Evolutionary conservation across 2,113 vertebrate genomes (phyloP).

Genomic region (Corvus hawaiiensis): DNA sequence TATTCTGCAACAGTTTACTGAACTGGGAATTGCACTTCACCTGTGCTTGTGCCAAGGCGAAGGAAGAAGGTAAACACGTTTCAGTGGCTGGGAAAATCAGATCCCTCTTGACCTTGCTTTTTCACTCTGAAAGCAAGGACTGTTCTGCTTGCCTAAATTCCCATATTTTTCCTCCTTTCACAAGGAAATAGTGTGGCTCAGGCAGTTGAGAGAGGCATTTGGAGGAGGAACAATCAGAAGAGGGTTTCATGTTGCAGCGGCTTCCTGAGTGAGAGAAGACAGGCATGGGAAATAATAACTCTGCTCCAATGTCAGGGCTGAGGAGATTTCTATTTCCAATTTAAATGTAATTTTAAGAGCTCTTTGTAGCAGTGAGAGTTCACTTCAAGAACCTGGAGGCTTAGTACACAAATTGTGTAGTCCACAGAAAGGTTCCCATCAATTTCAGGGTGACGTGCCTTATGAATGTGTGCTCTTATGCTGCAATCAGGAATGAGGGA

Average conservation of each 20-base stretch:
- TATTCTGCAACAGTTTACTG: neutral
- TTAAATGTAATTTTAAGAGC: slow-evolving; percentile 62
- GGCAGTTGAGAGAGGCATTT: slow-evolving; percentile 1
- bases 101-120: slow-evolving; percentile 2
- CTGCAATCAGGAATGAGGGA: neutral
- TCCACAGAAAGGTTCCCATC: slow-evolving; percentile 18
- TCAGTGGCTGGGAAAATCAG: neutral
- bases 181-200: neutral
- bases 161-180: slow-evolving; percentile 5
- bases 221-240: slow-evolving; percentile 35
- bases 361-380: neutral
- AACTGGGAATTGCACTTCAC: neutral
- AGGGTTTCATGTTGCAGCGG: slow-evolving; percentile 27
- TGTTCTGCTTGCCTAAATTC: neutral
- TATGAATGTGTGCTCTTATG: neutral
- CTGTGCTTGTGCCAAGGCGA: neutral
- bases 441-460: neutral
- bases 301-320: slow-evolving; percentile 2
- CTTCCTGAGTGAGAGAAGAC: slow-evolving; percentile 35
- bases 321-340: slow-evolving; percentile 57
- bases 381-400: slow-evolving; percentile 11
- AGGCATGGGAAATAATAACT: slow-evolving; percentile 39
- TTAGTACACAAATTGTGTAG: slow-evolving; percentile 30
- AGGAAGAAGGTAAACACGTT: neutral
- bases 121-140: neutral